Evolutionary conservation across 2,113 vertebrate genomes (phyloP).

Genomic region (Callionymus lyra): DNA sequence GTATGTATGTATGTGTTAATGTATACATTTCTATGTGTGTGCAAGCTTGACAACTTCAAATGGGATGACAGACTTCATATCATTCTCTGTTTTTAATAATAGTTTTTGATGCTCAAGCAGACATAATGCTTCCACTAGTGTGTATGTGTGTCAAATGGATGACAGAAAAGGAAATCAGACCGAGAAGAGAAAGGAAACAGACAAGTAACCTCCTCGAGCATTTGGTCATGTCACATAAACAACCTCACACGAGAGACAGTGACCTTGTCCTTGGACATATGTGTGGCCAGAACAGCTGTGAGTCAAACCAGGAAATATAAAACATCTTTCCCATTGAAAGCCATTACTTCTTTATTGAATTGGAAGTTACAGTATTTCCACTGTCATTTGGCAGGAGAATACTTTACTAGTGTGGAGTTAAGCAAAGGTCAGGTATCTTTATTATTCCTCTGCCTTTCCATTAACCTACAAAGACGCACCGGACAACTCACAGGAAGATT

Average conservation of each 20-base stretch:
- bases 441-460: too few species aligned
- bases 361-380: too few species aligned
- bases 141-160: background rate
- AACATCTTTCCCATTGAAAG: background rate
- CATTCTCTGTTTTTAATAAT: too few species aligned
- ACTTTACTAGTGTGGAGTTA: too few species aligned
- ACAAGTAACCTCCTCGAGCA: constrained; percentile 27
- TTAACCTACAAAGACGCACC: too few species aligned
- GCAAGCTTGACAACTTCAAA: too few species aligned
- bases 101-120: too few species aligned
- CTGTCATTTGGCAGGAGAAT: background rate
- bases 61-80: too few species aligned
- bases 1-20: constrained; percentile 17
- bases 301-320: background rate
- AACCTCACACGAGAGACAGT: constrained; percentile 6
- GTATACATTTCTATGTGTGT: constrained; percentile 2
- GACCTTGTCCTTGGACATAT: constrained; percentile 23
- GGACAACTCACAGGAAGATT: too few species aligned
- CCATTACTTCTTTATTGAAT: too few species aligned
- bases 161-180: constrained; percentile 20
- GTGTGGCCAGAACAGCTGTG: background rate
- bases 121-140: background rate
- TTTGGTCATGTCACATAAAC: constrained; percentile 13
- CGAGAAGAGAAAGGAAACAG: constrained; percentile 11
- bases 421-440: too few species aligned